These are phyloP conservation scores for Lordiphosa mommai DNA, from an alignment of 1,140 invertebrate species.

Conservation along the genomic window DNA sequence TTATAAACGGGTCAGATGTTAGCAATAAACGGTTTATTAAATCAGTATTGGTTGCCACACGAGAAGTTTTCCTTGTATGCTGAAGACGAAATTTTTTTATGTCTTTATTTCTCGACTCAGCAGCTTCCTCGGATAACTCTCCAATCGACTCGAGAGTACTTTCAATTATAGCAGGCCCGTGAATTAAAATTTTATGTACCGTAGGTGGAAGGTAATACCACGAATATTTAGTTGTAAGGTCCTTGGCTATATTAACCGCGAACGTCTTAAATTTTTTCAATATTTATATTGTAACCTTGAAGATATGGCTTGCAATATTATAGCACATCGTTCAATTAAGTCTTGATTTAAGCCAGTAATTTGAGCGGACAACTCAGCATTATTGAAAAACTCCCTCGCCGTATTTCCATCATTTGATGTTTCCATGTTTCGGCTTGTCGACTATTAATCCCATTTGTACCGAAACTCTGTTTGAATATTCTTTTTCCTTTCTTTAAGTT, in stretches of 20 bases:
- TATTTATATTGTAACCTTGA: not conserved
- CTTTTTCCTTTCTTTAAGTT: not conserved
- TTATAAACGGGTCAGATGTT: too few species aligned
- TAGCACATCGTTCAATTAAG: too few species aligned
- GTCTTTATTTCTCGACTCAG: too few species aligned
- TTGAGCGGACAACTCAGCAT: not conserved
- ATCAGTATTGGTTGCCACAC: too few species aligned
- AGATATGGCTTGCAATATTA: not conserved
- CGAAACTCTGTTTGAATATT: not conserved
- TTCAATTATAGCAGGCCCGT: not conserved
- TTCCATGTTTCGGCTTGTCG: not conserved
- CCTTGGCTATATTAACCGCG: not conserved
- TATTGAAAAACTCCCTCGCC: not conserved
- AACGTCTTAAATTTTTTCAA: too few species aligned
- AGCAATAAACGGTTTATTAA: too few species aligned
- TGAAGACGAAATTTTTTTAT: too few species aligned
- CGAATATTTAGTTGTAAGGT: not conserved
- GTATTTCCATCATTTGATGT: not conserved
- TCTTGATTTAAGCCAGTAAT: too few species aligned
- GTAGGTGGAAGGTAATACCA: slow-evolving; percentile 4
- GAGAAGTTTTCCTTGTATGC: too few species aligned
- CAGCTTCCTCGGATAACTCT: slow-evolving; percentile 3
- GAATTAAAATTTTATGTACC: slow-evolving; percentile 2
- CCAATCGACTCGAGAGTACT: slow-evolving; percentile 3
- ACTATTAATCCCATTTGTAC: not conserved